Evolutionary conservation across 2,797 vertebrate genomes (phyloP).

Genomic region (Tokudaia muenninki): DNA sequence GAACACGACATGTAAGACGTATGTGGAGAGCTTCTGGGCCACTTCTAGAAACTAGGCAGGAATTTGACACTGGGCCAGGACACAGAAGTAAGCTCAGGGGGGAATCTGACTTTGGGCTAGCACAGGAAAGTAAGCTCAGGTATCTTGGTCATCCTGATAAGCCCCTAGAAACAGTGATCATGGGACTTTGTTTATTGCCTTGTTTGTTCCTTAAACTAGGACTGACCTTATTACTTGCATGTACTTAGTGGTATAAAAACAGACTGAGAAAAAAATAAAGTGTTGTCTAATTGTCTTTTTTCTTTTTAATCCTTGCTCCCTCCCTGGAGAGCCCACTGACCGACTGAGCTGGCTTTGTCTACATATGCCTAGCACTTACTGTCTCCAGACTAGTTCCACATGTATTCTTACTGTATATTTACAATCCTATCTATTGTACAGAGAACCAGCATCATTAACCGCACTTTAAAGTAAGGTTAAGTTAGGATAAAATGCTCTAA

Average conservation of each 20-base stretch:
- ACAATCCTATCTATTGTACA: neutral
- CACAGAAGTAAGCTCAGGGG: neutral
- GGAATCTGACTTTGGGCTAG: too few species aligned
- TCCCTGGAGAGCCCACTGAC: neutral
- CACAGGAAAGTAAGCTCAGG: neutral
- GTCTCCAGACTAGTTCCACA: slow-evolving; percentile 58
- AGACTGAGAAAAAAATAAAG: neutral
- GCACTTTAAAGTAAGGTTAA: slow-evolving; percentile 20
- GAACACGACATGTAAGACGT: slow-evolving; percentile 64
- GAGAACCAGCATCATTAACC: slow-evolving; percentile 8
- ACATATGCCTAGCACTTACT: neutral
- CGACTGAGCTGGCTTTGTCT: neutral
- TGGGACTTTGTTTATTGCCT: neutral
- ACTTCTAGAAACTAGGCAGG: neutral
- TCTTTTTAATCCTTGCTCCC: neutral
- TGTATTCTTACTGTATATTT: neutral
- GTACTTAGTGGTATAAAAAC: neutral
- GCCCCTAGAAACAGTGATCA: neutral
- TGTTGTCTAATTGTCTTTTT: neutral
- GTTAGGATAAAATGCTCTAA: slow-evolving; percentile 40
- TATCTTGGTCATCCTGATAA: neutral
- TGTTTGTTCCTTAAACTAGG: neutral
- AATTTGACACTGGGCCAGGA: neutral
- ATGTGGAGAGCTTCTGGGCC: neutral
- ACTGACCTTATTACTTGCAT: neutral